phyloP scores from a whole-genome alignment of 2,888 invertebrate genomes.

The Oscheius sp. region DNA sequence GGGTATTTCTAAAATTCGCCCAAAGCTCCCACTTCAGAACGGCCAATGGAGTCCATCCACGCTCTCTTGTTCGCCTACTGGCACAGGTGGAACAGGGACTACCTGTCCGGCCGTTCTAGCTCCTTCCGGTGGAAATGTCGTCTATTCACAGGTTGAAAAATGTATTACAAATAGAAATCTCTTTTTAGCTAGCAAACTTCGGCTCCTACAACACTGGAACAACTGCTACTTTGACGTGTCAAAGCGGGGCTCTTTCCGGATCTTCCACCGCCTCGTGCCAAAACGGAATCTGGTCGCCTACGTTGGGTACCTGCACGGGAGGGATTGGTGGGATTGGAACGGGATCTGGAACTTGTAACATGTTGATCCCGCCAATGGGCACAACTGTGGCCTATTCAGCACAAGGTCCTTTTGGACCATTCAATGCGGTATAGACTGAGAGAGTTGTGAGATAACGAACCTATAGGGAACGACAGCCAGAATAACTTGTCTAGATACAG shows the following conservation, averaged over 20 bases:
- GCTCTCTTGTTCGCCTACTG: slow-evolving; percentile 40
- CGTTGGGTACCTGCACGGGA: slow-evolving; percentile 18
- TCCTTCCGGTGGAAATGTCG: slow-evolving; percentile 43
- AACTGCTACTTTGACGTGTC: slow-evolving; percentile 56
- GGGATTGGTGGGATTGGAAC: slow-evolving; percentile 15
- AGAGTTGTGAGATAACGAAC: background rate
- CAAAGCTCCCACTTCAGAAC: slow-evolving; percentile 36
- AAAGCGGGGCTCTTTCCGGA: slow-evolving; percentile 47
- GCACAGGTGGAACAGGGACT: slow-evolving; percentile 11
- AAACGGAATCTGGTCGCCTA: slow-evolving; percentile 55
- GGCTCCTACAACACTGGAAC: slow-evolving; percentile 16
- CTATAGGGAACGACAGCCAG: slow-evolving; percentile 48
- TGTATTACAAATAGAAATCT: background rate
- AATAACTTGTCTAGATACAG: slow-evolving; percentile 40
- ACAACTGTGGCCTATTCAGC: slow-evolving; percentile 44
- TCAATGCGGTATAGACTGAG: slow-evolving; percentile 4
- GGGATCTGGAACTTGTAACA: slow-evolving; percentile 32
- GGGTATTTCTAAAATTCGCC: background rate
- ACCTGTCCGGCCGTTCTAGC: slow-evolving; percentile 45
- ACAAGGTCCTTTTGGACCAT: slow-evolving; percentile 45
- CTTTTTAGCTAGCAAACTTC: background rate
- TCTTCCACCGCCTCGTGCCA: slow-evolving; percentile 46
- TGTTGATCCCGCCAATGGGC: slow-evolving; percentile 44
- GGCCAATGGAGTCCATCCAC: slow-evolving; percentile 45
- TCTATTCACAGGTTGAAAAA: slow-evolving; percentile 35